Conservation (phyloP, 2,113 vertebrate genomes). For the human region DNA sequence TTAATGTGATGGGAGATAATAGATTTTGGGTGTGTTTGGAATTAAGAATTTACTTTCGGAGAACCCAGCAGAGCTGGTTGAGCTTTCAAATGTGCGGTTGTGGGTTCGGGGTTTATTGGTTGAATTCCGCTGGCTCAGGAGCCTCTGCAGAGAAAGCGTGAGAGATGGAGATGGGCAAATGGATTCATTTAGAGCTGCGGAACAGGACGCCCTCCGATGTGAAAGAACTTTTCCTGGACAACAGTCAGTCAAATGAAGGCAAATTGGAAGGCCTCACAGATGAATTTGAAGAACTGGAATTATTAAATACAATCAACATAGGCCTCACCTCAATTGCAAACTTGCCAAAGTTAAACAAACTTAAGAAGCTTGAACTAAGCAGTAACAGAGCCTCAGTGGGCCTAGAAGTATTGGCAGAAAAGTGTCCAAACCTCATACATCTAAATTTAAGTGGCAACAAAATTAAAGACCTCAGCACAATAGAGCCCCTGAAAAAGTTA, state of each 20-base stretch:
- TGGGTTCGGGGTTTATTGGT: slow-evolving; percentile 84
- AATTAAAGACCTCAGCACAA: slow-evolving; percentile 99
- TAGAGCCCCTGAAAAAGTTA: slow-evolving; percentile 99
- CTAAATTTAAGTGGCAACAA: slow-evolving; percentile 99
- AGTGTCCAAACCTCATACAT: slow-evolving; percentile 98
- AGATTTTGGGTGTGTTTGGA: neutral
- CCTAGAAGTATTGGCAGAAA: slow-evolving; percentile 97
- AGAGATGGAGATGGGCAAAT: slow-evolving; percentile 97
- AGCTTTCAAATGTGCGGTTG: slow-evolving; percentile 87
- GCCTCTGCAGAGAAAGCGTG: slow-evolving; percentile 81
- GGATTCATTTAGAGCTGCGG: slow-evolving; percentile 97
- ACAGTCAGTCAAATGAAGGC: slow-evolving; percentile 96
- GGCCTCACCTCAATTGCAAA: slow-evolving; percentile 95
- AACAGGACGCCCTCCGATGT: slow-evolving; percentile 98
- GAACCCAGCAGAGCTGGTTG: slow-evolving; percentile 93
- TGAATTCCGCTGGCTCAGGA: slow-evolving; percentile 82
- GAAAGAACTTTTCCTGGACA: slow-evolving; percentile 98
- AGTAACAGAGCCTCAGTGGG: slow-evolving; percentile 99
- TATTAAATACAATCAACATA: slow-evolving; percentile 98
- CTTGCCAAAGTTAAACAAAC: slow-evolving; percentile 98
- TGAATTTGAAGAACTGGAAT: slow-evolving; percentile 97
- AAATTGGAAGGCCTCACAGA: slow-evolving; percentile 98
- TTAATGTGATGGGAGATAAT: neutral
- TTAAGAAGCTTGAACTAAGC: slow-evolving; percentile 99
- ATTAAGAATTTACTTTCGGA: slow-evolving; percentile 31